Evolutionary conservation across 2,888 invertebrate genomes (phyloP).

Genomic region (Monochamus alternatus): DNA sequence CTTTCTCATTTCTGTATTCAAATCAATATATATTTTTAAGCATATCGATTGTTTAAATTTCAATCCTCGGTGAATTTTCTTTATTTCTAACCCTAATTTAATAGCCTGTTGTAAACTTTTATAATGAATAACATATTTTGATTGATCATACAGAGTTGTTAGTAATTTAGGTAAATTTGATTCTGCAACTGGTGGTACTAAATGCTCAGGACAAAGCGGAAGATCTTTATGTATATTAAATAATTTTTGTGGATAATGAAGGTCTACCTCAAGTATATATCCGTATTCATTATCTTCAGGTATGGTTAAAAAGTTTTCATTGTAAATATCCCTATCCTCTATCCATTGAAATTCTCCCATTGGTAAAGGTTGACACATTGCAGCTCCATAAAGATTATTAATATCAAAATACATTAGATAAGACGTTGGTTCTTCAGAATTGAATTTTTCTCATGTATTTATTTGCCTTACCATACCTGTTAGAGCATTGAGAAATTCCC

Average conservation of each 20-base stretch:
- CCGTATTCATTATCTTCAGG: neutral
- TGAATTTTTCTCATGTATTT: slow-evolving; percentile 61
- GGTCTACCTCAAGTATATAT: slow-evolving; percentile 7
- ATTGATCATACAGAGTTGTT: slow-evolving; percentile 2
- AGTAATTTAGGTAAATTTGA: slow-evolving; percentile 1
- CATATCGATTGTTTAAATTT: too few species aligned
- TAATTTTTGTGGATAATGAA: slow-evolving; percentile 13
- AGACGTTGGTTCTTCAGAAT: slow-evolving; percentile 49
- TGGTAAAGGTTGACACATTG: slow-evolving; percentile 58
- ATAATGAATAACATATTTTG: slow-evolving; percentile 5
- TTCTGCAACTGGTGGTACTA: neutral
- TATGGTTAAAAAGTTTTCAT: too few species aligned
- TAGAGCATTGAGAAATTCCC: slow-evolving; percentile 60
- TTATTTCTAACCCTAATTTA: neutral
- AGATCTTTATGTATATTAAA: slow-evolving; percentile 5
- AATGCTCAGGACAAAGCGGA: neutral
- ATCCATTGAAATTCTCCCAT: slow-evolving; percentile 57
- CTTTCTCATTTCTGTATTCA: slow-evolving; percentile 34
- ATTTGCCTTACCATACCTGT: slow-evolving; percentile 61
- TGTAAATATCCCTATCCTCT: slow-evolving; percentile 13
- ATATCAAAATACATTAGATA: slow-evolving; percentile 61
- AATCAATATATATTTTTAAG: slow-evolving; percentile 1
- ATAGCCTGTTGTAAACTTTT: neutral
- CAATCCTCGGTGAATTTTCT: neutral
- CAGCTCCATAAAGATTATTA: slow-evolving; percentile 52